Conservation (phyloP, 2,113 vertebrate genomes). For the Electrona antarctica region DNA sequence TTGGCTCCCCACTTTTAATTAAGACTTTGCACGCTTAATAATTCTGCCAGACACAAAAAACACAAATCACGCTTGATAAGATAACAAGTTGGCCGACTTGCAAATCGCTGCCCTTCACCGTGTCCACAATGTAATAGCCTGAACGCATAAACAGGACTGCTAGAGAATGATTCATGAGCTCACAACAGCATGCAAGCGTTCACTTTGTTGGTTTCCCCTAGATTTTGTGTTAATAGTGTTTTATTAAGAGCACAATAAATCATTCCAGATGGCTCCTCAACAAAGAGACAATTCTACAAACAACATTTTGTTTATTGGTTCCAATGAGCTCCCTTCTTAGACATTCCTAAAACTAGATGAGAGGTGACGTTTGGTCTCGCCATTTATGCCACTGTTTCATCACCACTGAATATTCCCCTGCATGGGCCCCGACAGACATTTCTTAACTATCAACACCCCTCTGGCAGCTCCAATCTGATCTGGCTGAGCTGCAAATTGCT, state of each 20-base stretch:
- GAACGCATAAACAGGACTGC: background rate
- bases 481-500: constrained; percentile 9
- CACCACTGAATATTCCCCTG: too few relatives aligned
- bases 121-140: constrained; percentile 43
- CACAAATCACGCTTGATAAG: constrained; percentile 67
- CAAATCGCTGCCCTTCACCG: constrained; percentile 36
- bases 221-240: constrained; percentile 48
- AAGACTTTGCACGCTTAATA: constrained; percentile 57
- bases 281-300: constrained; percentile 6
- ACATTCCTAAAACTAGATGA: too few relatives aligned
- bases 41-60: constrained; percentile 44
- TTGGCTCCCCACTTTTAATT: constrained; percentile 57
- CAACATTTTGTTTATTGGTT: too few relatives aligned
- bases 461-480: background rate
- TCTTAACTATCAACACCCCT: constrained; percentile 3
- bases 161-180: constrained; percentile 41
- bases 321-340: too few relatives aligned
- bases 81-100: constrained; percentile 57
- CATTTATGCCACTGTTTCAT: too few relatives aligned
- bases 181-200: constrained; percentile 6
- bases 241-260: constrained; percentile 61
- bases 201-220: constrained; percentile 30
- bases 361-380: too few relatives aligned
- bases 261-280: constrained; percentile 27
- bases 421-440: too few relatives aligned